Base-by-base conservation (phyloP, 2,888 invertebrate genomes). In the Linyphia triangularis region DNA sequence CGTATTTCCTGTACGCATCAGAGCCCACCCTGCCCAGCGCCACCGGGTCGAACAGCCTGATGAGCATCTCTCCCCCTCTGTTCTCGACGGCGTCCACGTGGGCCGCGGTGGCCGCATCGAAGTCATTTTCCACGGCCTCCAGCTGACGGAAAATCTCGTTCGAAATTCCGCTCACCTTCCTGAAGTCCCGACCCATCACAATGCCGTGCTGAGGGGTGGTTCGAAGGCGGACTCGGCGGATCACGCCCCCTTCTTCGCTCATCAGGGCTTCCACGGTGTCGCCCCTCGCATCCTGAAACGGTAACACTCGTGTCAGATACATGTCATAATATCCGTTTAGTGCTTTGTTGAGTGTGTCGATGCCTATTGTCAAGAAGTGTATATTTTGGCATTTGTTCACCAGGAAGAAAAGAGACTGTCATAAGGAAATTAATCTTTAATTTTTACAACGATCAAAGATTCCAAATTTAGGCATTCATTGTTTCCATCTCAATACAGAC, bases 121-220 rank as follows among this genome's bases (percentile, higher is more conserved):
- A 97, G 94, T 98, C 97, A 94, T 98, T 97, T 94, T 98, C 98
- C 91, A 98, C 96, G 92, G 97, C 96, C 94, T 98, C 97, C 95
- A 98, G 97, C 95, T 98, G 97, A 92, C 97, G 96, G 95, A 98
- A 98, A 93, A 85, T 70, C 43, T 88, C 88, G 93, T 96, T 97
- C 93, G 97, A 97, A 92, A 98, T 98, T 92, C 98, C 98, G 93
- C 97, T 97, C 93, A 51, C 97, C 95, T 97, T 98, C 92, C 97
- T 95, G 94, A 98, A 98, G 94, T 98, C 97, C 91, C 97, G 96
- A 94, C 97, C 97, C 93, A 97, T 94, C 93, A 96, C 95, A 94
- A 91, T 91, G 51, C 90, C 91, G 57, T 72, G 81, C 37, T 63
- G 67, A 6, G 84, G 72, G 24, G 65, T 79, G n/a, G n/a, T 65